Conservation (phyloP, 2,113 vertebrate species). For the Mobula hypostoma region DNA sequence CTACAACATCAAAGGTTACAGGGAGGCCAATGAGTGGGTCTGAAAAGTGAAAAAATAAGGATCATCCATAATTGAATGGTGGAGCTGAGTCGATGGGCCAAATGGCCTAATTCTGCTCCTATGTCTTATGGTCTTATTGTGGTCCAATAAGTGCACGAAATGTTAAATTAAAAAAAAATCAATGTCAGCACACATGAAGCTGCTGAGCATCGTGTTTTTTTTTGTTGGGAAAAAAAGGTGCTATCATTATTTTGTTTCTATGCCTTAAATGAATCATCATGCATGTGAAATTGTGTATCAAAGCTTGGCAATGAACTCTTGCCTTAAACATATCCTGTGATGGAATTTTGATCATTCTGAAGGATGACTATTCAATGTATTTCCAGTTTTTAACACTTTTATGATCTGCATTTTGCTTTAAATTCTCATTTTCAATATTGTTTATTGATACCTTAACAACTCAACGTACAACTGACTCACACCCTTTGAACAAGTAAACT, state of each 20-base stretch:
- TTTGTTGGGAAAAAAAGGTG: not conserved
- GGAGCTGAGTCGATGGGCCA: too few species aligned
- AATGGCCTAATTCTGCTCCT: too few species aligned
- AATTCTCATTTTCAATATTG: not conserved
- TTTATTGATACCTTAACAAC: not conserved
- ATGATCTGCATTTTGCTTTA: not conserved
- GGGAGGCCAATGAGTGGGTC: too few species aligned
- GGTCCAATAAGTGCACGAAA: not conserved
- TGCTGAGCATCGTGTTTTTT: not conserved
- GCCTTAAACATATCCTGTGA: not conserved
- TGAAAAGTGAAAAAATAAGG: too few species aligned
- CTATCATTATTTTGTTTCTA: not conserved
- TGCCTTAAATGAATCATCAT: not conserved
- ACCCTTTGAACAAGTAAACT: not conserved
- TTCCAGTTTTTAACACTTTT: not conserved
- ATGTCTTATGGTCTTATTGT: too few species aligned
- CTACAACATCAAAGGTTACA: too few species aligned
- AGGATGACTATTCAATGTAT: not conserved
- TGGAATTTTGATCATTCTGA: not conserved
- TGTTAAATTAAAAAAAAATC: not conserved
- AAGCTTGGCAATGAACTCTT: not conserved
- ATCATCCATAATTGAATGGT: too few species aligned
- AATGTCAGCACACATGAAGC: not conserved
- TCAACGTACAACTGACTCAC: not conserved
- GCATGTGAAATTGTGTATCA: not conserved